These are phyloP conservation scores for Mungos mungo DNA, from an alignment of 2,113 vertebrate genomes.

Conservation along the genomic window DNA sequence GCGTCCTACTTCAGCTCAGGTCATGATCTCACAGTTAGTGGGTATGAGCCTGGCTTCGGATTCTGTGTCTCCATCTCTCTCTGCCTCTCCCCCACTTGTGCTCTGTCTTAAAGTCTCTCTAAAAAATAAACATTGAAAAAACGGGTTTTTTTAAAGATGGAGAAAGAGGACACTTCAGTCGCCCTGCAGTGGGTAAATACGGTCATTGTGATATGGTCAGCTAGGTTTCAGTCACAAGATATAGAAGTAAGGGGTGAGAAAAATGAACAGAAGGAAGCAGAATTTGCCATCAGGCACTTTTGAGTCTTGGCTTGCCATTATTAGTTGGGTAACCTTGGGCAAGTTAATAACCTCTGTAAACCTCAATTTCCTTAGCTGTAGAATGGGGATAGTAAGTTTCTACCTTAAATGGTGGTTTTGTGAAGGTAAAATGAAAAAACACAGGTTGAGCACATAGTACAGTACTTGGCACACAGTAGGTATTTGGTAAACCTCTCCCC, in stretches of 20 bases:
- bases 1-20: too few relatives aligned
- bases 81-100: too few relatives aligned
- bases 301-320: background rate
- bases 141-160: too few relatives aligned
- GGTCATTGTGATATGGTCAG: background rate
- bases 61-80: too few relatives aligned
- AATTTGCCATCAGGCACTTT: conserved; percentile 8
- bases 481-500: background rate
- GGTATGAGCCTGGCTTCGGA: too few relatives aligned
- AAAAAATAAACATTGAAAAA: too few relatives aligned
- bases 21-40: too few relatives aligned
- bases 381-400: background rate
- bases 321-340: background rate
- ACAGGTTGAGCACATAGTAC: background rate
- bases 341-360: background rate
- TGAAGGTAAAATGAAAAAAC: background rate
- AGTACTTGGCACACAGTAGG: background rate
- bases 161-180: background rate
- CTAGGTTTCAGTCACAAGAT: background rate
- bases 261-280: background rate
- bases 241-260: background rate
- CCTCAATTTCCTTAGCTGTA: conserved; percentile 11
- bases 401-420: background rate
- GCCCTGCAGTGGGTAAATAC: background rate
- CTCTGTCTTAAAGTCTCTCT: too few relatives aligned